Conservation (phyloP, 2,113 vertebrate genomes). For the Anolis carolinensis region DNA sequence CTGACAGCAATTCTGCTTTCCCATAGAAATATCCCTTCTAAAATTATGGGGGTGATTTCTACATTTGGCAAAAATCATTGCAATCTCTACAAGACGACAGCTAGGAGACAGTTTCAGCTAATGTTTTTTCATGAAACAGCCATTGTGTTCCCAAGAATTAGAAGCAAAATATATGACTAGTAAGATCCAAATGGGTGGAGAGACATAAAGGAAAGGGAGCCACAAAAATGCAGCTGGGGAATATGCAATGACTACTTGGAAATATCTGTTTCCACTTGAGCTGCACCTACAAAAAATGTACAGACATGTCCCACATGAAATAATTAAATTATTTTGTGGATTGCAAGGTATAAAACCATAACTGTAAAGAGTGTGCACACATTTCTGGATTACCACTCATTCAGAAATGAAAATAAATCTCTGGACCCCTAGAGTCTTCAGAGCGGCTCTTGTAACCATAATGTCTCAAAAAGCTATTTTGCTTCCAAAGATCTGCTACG, state of each 20-base stretch:
- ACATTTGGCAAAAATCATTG: neutral
- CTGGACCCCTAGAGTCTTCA: constrained; percentile 24
- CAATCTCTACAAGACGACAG: neutral
- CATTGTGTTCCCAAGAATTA: neutral
- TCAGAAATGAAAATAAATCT: constrained; percentile 41
- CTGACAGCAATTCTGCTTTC: neutral
- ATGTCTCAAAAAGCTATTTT: constrained; percentile 46
- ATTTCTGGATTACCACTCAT: constrained; percentile 29
- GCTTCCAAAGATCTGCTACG: constrained; percentile 41
- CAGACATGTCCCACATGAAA: neutral
- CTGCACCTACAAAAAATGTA: neutral
- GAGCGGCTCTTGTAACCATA: constrained; percentile 27
- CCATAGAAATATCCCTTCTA: neutral
- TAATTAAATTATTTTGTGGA: neutral
- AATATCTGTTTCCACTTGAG: constrained; percentile 12
- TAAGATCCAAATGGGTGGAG: neutral
- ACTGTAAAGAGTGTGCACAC: constrained; percentile 20
- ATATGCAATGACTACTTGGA: rapidly evolving
- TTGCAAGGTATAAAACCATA: constrained; percentile 30
- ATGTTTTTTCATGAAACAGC: neutral
- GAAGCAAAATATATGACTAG: neutral
- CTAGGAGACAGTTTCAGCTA: neutral
- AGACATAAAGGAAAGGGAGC: neutral
- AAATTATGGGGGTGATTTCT: neutral
- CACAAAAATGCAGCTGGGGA: neutral